phyloP scores from a whole-genome alignment of 2,888 invertebrate species.

The Latrodectus elegans region DNA sequence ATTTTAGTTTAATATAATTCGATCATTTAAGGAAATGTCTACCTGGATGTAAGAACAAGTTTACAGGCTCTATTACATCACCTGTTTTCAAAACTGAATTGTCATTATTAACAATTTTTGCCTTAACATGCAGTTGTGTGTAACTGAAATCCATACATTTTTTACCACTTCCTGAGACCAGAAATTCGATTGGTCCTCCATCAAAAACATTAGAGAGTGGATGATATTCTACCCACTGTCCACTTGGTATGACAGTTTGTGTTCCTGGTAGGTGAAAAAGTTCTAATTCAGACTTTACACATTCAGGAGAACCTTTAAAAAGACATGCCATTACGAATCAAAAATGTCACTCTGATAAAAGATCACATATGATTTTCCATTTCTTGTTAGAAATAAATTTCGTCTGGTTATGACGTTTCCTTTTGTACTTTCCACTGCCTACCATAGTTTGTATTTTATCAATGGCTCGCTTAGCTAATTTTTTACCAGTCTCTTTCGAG shows the following conservation, averaged over 20 bases:
- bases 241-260: constrained; percentile 30
- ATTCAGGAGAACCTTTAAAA: constrained; percentile 49
- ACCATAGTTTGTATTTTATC: constrained; percentile 9
- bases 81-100: not conserved
- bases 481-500: constrained; percentile 18
- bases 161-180: constrained; percentile 36
- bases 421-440: constrained; percentile 35
- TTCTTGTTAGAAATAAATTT: not conserved
- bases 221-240: constrained; percentile 51
- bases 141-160: constrained; percentile 28
- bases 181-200: constrained; percentile 48
- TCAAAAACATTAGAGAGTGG: constrained; percentile 47
- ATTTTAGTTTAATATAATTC: constrained; percentile 17
- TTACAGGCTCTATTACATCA: constrained; percentile 15
- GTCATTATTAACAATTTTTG: constrained; percentile 39
- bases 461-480: not conserved
- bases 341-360: constrained; percentile 19
- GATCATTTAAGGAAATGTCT: constrained; percentile 36
- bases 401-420: constrained; percentile 19
- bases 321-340: constrained; percentile 11
- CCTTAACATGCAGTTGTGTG: constrained; percentile 36
- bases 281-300: constrained; percentile 35
- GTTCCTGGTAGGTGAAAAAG: constrained; percentile 37
- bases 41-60: constrained; percentile 46
- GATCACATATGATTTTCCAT: not conserved